phyloP scores from a whole-genome alignment of 1,140 invertebrate species.

The Cephus cinctus region DNA sequence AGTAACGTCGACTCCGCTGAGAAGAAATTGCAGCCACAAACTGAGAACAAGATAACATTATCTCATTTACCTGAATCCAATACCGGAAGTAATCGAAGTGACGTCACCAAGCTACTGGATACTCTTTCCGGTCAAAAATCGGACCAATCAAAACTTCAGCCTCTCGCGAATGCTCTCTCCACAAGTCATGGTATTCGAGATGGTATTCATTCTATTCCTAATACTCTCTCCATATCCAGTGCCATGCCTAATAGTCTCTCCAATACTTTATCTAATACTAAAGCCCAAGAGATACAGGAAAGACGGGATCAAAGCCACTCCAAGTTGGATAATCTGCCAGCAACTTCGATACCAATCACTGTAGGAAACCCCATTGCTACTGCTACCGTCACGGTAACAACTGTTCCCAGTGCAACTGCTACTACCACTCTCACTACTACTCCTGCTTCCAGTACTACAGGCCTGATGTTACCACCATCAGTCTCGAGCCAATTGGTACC shows the following conservation, averaged over 20 bases:
- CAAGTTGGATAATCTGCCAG: slow-evolving; percentile 35
- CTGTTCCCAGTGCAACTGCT: too few relatives aligned
- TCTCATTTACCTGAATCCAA: slow-evolving; percentile 16
- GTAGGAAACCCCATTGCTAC: too few relatives aligned
- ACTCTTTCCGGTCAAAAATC: slow-evolving; percentile 25
- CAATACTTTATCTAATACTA: slow-evolving; percentile 7
- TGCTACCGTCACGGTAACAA: too few relatives aligned
- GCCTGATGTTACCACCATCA: slow-evolving; percentile 25
- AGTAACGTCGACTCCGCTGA: slow-evolving; percentile 37
- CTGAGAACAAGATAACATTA: neutral
- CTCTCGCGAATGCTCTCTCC: slow-evolving; percentile 21
- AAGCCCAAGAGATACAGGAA: slow-evolving; percentile 28
- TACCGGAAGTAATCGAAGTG: neutral
- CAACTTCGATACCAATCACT: slow-evolving; percentile 25
- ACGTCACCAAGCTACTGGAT: slow-evolving; percentile 23
- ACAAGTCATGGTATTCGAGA: too few relatives aligned
- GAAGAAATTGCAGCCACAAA: slow-evolving; percentile 34
- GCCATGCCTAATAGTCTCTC: too few relatives aligned
- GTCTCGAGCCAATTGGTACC: too few relatives aligned
- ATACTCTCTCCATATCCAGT: too few relatives aligned
- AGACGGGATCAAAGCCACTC: slow-evolving; percentile 22
- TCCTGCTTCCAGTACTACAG: slow-evolving; percentile 21
- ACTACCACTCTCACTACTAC: too few relatives aligned
- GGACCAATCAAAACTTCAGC: slow-evolving; percentile 30
- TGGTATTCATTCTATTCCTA: too few relatives aligned